Evolutionary conservation across 2,113 vertebrate genomes (phyloP), one percentile per base, ranked within the genome.

Genomic region (Chionodraco myersi): DNA sequence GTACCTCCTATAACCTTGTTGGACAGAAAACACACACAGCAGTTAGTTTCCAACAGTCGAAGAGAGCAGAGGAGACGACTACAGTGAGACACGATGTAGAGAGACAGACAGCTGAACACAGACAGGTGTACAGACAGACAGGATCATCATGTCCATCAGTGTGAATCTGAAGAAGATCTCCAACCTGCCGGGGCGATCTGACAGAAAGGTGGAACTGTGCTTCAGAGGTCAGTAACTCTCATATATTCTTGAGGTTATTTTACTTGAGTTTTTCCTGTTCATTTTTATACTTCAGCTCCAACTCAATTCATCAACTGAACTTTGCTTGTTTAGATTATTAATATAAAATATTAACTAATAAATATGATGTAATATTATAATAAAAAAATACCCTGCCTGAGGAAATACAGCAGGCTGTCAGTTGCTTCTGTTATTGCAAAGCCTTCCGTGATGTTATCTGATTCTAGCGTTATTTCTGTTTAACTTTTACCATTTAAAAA

Each of bases 141-240:
- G 26, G 14, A 13, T 58, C 65, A 86, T 63, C 75, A 97, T 98
- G 97, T 96, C 97, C 69, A 95, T 99, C 84, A 96, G 84, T 0
- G 92, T 97, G 6, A 73, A 60, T 41, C 88, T 99, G 67, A 94
- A 78, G 79, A 94, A 84, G 88, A 91, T 98, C 61, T 95, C 86
- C 65, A 95, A 95, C 74, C 92, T 98, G 54, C 96, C 96, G 0
- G 97, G 97, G 21, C 92, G 77, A 49, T 95, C 94, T 0, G 96
- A 97, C 90, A 89, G 96, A 63, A 97, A 96, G 88, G 96, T 97
- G 3, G 92, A 94, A 45, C 92, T 98, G 84, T 86, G 89, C 79
- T 98, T 98, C 92, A 92, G 96, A 91, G 97, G 97, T 98, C 84
- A 92, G 94, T 78, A 5, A 45, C 53, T 16, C 13, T 21, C 10